Evolutionary conservation across 2,797 vertebrate genomes (phyloP).

Genomic region (Chrysolophus pictus): DNA sequence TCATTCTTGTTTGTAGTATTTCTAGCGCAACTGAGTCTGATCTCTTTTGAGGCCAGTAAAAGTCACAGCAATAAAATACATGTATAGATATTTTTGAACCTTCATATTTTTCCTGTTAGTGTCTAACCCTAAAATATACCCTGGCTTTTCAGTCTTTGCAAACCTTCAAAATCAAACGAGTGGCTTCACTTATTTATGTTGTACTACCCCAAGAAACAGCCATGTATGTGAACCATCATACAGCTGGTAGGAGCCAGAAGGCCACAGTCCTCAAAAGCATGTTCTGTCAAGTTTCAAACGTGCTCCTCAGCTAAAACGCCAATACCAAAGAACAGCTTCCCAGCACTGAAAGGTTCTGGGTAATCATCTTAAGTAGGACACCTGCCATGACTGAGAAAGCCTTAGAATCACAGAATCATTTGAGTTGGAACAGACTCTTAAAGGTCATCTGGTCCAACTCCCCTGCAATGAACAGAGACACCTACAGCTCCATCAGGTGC

Average conservation of each 20-base stretch:
- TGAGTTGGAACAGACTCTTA: no score
- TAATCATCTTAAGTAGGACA: not conserved
- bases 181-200: not conserved
- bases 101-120: not conserved
- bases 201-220: not conserved
- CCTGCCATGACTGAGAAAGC: not conserved
- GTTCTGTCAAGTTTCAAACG: not conserved
- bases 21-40: not conserved
- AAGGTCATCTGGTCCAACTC: no score
- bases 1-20: not conserved
- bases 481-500: no score
- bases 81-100: not conserved
- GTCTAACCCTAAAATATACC: not conserved
- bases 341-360: not conserved
- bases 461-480: no score
- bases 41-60: not conserved
- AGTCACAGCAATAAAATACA: not conserved
- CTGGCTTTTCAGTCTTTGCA: not conserved
- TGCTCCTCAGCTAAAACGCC: accelerated
- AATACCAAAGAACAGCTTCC: not conserved
- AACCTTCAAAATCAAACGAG: not conserved
- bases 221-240: not conserved
- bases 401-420: not conserved
- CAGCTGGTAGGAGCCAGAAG: not conserved
- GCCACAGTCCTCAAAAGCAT: not conserved